Conservation (phyloP, 1,140 invertebrate species). For the Philaenus spumarius region DNA sequence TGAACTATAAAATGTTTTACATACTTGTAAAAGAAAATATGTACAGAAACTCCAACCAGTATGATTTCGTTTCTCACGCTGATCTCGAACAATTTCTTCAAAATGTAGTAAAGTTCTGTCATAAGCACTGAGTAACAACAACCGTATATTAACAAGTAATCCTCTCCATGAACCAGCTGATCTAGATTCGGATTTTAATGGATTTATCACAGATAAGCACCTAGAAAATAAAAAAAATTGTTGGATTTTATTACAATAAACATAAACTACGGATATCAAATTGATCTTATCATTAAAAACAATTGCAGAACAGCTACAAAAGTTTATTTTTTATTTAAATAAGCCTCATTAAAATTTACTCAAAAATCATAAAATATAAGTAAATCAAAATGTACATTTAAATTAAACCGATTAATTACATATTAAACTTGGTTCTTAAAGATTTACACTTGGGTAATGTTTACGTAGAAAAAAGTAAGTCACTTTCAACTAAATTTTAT, state of each 20-base stretch:
- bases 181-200: slow-evolving; percentile 78
- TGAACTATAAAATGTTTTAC: slow-evolving; percentile 1
- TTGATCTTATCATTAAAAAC: background rate
- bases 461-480: too few species aligned
- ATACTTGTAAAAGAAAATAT: slow-evolving; percentile 88
- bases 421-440: too few species aligned
- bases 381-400: too few species aligned
- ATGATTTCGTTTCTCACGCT: slow-evolving; percentile 85
- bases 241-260: background rate
- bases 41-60: slow-evolving; percentile 88
- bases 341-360: too few species aligned
- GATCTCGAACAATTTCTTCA: slow-evolving; percentile 84
- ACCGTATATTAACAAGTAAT: slow-evolving; percentile 71
- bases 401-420: too few species aligned
- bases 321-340: too few species aligned
- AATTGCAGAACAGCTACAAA: background rate
- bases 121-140: slow-evolving; percentile 80
- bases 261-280: background rate
- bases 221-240: slow-evolving; percentile 47
- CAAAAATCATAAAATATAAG: too few species aligned
- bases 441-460: too few species aligned
- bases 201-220: slow-evolving; percentile 86
- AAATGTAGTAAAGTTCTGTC: slow-evolving; percentile 77
- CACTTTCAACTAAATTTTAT: too few species aligned
- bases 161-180: slow-evolving; percentile 84